These are phyloP conservation scores for Thymelicus acteon DNA, from an alignment of 2,888 invertebrate species.

Conservation along the genomic window DNA sequence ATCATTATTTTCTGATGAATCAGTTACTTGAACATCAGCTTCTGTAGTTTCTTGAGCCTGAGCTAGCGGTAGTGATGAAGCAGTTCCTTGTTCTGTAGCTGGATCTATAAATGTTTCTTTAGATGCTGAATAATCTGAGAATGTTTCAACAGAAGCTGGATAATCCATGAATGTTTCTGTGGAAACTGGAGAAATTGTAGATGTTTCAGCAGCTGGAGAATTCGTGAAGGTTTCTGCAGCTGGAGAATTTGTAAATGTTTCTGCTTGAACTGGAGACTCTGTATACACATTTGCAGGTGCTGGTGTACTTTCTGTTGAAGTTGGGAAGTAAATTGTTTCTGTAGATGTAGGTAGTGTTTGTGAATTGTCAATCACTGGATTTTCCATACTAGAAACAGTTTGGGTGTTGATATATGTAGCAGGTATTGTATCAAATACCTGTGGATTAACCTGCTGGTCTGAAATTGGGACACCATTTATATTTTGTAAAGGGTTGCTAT, in stretches of 20 bases:
- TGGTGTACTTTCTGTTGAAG: constrained; percentile 38
- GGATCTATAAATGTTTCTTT: background rate
- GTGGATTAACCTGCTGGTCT: constrained; percentile 19
- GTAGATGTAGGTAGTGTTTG: constrained; percentile 32
- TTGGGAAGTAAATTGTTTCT: constrained; percentile 23
- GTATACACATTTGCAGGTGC: constrained; percentile 9
- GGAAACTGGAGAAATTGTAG: constrained; percentile 39
- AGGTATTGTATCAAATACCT: constrained; percentile 19
- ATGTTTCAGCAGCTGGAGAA: constrained; percentile 34
- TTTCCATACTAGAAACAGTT: constrained; percentile 28
- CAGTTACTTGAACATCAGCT: constrained; percentile 10
- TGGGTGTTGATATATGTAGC: constrained; percentile 13
- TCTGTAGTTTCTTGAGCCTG: constrained; percentile 7
- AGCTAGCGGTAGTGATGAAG: background rate
- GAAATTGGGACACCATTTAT: constrained; percentile 27
- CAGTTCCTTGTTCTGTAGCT: background rate
- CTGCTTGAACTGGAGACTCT: constrained; percentile 39
- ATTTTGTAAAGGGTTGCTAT: constrained; percentile 29
- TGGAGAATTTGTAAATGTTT: constrained; percentile 35
- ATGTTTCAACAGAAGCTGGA: background rate
- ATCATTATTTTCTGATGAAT: constrained; percentile 41
- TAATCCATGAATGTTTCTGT: constrained; percentile 42
- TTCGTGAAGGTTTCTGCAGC: constrained; percentile 11
- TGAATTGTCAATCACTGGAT: constrained; percentile 16
- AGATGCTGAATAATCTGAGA: constrained; percentile 1